Conservation (phyloP, 2,113 vertebrate species). For the Siphamia tubifer region DNA sequence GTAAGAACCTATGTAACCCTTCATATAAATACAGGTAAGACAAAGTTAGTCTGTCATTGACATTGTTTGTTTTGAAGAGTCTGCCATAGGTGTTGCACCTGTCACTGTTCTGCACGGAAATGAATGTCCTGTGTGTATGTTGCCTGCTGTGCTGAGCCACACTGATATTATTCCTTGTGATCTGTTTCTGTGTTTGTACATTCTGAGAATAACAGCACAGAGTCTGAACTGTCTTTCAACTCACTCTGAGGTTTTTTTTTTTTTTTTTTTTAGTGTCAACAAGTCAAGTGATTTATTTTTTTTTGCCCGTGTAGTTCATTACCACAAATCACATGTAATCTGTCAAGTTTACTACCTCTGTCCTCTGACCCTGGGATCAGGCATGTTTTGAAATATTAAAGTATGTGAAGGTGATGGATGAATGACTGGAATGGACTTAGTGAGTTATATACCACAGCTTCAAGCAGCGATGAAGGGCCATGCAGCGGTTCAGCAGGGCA, state of each 20-base stretch:
- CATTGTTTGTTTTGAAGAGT: conserved; percentile 6
- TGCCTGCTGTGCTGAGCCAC: conserved; percentile 11
- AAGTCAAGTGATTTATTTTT: too few species aligned
- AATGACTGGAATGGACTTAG: background rate
- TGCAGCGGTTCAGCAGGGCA: too few species aligned
- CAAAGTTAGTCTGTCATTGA: background rate
- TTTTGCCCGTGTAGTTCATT: too few species aligned
- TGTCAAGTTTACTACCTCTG: too few species aligned
- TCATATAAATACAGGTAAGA: background rate
- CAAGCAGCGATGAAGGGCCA: too few species aligned
- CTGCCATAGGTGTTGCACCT: conserved; percentile 17
- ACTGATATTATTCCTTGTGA: conserved; percentile 14
- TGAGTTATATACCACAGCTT: too few species aligned
- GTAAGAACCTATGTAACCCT: background rate
- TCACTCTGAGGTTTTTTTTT: background rate
- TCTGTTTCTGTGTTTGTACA: conserved; percentile 29
- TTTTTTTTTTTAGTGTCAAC: background rate
- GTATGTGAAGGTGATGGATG: background rate
- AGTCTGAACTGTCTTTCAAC: background rate
- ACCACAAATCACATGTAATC: too few species aligned
- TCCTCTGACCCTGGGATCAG: background rate
- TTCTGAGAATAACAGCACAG: conserved; percentile 33
- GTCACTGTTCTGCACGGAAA: conserved; percentile 45
- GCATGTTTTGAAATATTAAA: background rate
- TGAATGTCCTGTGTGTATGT: conserved; percentile 40